Percentiles rank a stretch among this genome's conserved stretches.
Conservation (phyloP, 2,113 vertebrate species). For the Galbula dea region DNA sequence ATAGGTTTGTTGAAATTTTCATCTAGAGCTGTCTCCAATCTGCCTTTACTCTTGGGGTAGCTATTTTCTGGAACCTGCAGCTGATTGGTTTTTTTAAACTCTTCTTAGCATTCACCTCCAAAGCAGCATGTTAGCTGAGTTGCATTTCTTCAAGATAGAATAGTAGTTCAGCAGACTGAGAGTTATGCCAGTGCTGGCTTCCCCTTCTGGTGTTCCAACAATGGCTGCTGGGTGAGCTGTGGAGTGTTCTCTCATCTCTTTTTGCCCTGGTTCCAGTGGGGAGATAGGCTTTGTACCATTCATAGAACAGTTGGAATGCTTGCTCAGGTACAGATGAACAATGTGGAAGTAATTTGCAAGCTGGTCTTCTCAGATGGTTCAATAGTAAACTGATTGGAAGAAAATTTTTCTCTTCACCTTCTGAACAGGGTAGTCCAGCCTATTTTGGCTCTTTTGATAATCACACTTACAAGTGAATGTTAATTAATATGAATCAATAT, state of each 20-base stretch:
- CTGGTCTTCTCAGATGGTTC: not conserved
- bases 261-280: not conserved
- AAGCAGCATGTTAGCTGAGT: not conserved
- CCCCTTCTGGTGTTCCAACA: not conserved
- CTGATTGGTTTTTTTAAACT: not conserved
- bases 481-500: not conserved
- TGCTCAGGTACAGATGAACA: constrained; percentile 18
- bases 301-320: not conserved
- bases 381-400: not conserved
- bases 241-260: not conserved
- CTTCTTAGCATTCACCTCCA: not conserved
- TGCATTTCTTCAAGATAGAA: not conserved
- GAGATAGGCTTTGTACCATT: not conserved
- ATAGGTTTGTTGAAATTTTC: not conserved
- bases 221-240: not conserved
- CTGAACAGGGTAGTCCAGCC: not conserved
- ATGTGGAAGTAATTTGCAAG: not conserved
- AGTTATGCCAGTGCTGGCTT: not conserved
- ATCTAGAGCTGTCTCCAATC: not conserved
- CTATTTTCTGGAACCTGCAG: not conserved
- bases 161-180: not conserved
- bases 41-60: not conserved
- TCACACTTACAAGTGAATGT: no score
- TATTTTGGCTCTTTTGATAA: not conserved
- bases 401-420: not conserved